These are phyloP conservation scores for Drosophila insularis DNA, from an alignment of 1,140 invertebrate species.

Conservation along the genomic window DNA sequence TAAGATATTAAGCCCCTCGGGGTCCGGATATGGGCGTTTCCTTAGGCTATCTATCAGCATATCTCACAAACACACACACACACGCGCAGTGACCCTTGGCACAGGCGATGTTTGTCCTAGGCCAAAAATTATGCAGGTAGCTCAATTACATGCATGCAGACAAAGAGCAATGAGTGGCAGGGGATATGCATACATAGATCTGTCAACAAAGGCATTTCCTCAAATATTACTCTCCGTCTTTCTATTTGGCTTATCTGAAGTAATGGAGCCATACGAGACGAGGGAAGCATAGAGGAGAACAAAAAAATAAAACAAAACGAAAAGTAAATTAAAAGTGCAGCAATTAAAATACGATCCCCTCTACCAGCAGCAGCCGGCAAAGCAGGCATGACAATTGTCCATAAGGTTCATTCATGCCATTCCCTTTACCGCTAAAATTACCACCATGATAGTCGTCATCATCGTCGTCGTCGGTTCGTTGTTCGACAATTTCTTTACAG, in stretches of 20 bases:
- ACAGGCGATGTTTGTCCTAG: not conserved
- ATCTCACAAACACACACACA: no score
- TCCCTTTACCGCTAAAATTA: constrained; percentile 49
- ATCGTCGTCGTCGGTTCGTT: not conserved
- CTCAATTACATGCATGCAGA: constrained; percentile 7
- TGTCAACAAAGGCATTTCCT: constrained; percentile 17
- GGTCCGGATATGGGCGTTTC: constrained; percentile 41
- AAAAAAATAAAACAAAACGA: constrained; percentile 14
- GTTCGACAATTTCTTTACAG: constrained; percentile 64
- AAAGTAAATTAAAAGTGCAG: constrained; percentile 70
- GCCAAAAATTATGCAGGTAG: constrained; percentile 57
- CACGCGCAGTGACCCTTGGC: constrained; percentile 23
- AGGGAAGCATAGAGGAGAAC: not conserved
- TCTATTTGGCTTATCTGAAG: not conserved
- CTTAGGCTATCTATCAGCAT: constrained; percentile 16
- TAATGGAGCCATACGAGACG: not conserved
- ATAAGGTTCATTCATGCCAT: constrained; percentile 31
- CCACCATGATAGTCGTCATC: constrained; percentile 62
- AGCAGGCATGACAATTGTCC: constrained; percentile 44
- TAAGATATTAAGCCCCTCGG: constrained; percentile 15
- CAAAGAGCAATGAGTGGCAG: not conserved
- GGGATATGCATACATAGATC: constrained; percentile 13
- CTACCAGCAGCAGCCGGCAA: constrained; percentile 12
- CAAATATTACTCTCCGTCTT: not conserved
- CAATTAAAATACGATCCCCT: constrained; percentile 65